Evolutionary conservation across 2,888 invertebrate genomes (phyloP).

Genomic region (Cosmorhoe ocellata): DNA sequence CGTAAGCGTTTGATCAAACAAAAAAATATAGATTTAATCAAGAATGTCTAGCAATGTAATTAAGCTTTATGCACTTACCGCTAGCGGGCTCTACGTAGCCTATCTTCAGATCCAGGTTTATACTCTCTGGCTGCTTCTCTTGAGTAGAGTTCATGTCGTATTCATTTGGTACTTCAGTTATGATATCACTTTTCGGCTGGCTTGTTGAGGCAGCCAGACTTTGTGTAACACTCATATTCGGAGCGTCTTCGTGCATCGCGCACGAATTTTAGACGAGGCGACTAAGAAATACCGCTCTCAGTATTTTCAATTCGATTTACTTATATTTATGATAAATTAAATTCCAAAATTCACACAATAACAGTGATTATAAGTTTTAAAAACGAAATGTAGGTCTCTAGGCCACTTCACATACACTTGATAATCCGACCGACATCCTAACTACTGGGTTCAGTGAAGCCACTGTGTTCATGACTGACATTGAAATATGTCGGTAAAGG

Average conservation of each 20-base stretch:
- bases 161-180: constrained; percentile 70
- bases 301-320: constrained; percentile 57
- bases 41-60: constrained; percentile 5
- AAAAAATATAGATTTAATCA: not conserved
- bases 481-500: constrained; percentile 82
- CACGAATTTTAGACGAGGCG: constrained; percentile 71
- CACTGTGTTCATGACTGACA: constrained; percentile 85
- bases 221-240: constrained; percentile 85
- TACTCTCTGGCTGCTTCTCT: constrained; percentile 74
- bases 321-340: constrained; percentile 76
- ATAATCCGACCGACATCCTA: constrained; percentile 89
- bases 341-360: constrained; percentile 82
- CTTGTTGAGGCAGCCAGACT: constrained; percentile 85
- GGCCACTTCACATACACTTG: constrained; percentile 93
- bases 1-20: too few relatives aligned
- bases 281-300: constrained; percentile 54
- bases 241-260: constrained; percentile 87
- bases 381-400: constrained; percentile 92
- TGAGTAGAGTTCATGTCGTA: constrained; percentile 72
- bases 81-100: constrained; percentile 83
- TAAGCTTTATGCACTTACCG: constrained; percentile 72
- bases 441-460: constrained; percentile 84
- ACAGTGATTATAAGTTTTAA: constrained; percentile 61
- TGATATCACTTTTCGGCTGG: constrained; percentile 74
- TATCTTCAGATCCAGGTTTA: constrained; percentile 84